Evolutionary conservation across 2,797 vertebrate species (phyloP), one percentile per base, ranked within the genome.

Genomic region (Chromis chromis): DNA sequence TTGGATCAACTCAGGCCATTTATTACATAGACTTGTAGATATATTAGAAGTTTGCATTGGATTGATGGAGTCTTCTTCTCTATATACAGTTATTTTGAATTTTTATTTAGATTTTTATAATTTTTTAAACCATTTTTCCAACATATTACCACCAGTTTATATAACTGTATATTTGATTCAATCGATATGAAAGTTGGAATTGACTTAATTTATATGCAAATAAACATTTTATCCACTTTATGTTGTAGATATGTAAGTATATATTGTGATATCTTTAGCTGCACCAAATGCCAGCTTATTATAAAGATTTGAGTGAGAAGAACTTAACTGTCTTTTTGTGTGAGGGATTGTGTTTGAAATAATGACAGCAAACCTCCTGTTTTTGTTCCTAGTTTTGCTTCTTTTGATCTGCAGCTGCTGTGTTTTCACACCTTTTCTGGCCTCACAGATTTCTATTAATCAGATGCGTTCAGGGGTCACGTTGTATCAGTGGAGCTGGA

Each of bases 381-480:
- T 52, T 62, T 54, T 1, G 24, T 53, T 49, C 54, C 21, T 60
- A 19, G 12, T 50, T 49, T 56, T 21, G 10, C 65, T 27, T 72
- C 24, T 21, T 59, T 31, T 71, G 28, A 27, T 24, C 46, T 44
- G 5, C 14, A 48, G 17, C n/a, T n/a, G 3, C 17, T n/a, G 7
- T 53, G 58, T 73, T 68, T 14, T 63, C 4, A 56, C 36, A n/a
- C 44, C 4, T 65, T 21, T 66, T 79, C 40, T 24, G 22, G 31
- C 81, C 14, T 10, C 33, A 72, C 76, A 78, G 77, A 87, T 90
- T 91, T 92, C 77, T 90, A 84, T 89, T 87, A 88, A 90, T 90
- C 89, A 83, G 82, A 90, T 90, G 81, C 76, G 86, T 83, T 78
- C 24, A 27, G 48, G 44, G 19, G 31, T 67, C 13, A 2, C 54